Conservation (phyloP, 2,113 vertebrate species). For the Clarias magur region DNA sequence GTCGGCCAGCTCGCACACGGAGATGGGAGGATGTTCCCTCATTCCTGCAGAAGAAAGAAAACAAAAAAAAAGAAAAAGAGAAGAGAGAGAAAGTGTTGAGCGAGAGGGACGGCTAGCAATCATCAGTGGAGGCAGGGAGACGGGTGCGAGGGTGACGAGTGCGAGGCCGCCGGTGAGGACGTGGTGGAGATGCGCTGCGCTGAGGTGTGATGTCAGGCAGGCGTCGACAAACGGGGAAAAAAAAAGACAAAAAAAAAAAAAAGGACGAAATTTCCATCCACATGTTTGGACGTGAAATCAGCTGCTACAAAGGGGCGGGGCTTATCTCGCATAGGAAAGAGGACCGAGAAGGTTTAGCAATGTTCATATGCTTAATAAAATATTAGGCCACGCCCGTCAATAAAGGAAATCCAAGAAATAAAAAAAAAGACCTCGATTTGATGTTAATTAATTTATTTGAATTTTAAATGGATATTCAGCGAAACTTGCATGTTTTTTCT, state of each 20-base stretch:
- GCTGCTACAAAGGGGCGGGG: not conserved
- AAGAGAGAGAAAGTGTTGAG: not conserved
- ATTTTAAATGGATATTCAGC: not conserved
- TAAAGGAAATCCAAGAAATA: not conserved
- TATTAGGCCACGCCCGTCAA: not conserved
- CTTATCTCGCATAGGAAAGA: not conserved
- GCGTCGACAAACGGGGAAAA: not conserved
- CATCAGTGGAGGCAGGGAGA: not conserved
- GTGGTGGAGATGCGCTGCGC: conserved; percentile 64
- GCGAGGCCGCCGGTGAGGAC: conserved; percentile 64
- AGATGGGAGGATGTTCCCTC: conserved; percentile 86
- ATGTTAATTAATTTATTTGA: not conserved
- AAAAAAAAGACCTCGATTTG: no score
- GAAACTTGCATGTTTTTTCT: not conserved
- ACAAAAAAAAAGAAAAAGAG: conserved; percentile 7
- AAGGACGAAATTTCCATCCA: not conserved
- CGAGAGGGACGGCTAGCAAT: not conserved
- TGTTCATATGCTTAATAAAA: not conserved
- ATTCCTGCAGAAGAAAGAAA: no score
- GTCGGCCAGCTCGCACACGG: conserved; percentile 82
- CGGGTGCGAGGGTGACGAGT: conserved; percentile 55
- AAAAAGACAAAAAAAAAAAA: not conserved
- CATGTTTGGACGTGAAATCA: not conserved
- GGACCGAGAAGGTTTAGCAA: not conserved
- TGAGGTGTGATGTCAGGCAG: conserved; percentile 62